A percentile compares a stretch with the other conserved stretches of the same genome.
phyloP scores from a whole-genome alignment of 2,113 vertebrate genomes.

The Egretta garzetta region DNA sequence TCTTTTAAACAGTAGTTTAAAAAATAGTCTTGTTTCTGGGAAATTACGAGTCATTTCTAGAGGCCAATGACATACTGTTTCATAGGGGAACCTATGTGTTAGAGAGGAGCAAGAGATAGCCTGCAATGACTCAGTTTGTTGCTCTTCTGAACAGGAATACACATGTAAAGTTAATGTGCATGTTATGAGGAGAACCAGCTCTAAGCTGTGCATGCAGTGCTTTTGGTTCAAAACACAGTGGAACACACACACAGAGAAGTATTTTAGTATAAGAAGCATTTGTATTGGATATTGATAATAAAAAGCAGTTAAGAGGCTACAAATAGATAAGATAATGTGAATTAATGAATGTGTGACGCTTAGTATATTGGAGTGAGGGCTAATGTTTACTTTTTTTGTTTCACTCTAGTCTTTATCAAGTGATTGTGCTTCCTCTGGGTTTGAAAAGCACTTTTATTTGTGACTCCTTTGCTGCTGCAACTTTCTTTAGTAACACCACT shows the following conservation, averaged over 20 bases:
- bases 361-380: background rate
- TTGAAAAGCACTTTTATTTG: constrained; percentile 83
- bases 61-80: background rate
- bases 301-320: background rate
- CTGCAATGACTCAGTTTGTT: background rate
- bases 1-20: background rate
- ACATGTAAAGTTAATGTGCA: background rate
- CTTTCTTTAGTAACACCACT: constrained; percentile 70
- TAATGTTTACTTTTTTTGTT: constrained; percentile 49
- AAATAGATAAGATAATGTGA: background rate
- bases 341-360: background rate
- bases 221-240: background rate
- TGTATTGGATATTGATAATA: background rate
- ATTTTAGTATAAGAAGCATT: background rate
- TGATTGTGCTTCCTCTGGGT: constrained; percentile 85
- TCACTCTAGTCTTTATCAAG: constrained; percentile 88
- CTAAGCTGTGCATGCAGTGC: background rate
- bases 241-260: background rate
- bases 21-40: background rate
- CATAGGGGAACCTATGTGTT: background rate
- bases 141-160: background rate
- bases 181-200: background rate
- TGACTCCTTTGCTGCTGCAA: constrained; percentile 68
- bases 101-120: background rate
- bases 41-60: background rate